A percentile compares a stretch with the other conserved stretches of the same genome.
phyloP scores from a whole-genome alignment of 2,888 invertebrate species.

The Notodonta dromedarius region DNA sequence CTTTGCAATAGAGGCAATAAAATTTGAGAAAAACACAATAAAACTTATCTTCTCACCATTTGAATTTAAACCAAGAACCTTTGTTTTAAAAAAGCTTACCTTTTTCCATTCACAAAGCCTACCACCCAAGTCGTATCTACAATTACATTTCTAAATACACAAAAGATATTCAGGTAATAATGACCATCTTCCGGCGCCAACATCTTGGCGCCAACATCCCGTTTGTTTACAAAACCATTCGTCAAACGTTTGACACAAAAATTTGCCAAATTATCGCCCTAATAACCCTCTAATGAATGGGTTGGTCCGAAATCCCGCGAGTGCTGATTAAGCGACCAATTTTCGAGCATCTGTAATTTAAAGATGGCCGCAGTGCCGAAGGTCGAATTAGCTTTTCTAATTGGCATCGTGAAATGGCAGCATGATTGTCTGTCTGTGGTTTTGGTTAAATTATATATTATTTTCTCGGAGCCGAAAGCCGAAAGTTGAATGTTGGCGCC shows the following conservation, averaged over 20 bases:
- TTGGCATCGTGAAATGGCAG: conserved; percentile 52
- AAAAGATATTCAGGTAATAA: conserved; percentile 49
- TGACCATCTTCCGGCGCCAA: conserved; percentile 39
- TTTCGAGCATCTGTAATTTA: conserved; percentile 48
- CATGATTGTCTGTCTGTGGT: conserved; percentile 61
- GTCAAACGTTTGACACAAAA: conserved; percentile 58
- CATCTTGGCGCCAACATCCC: conserved; percentile 47
- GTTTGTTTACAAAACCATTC: conserved; percentile 44
- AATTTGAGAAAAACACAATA: neutral
- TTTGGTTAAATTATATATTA: conserved; percentile 74
- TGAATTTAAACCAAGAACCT: neutral
- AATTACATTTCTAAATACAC: conserved; percentile 47
- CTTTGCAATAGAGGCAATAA: too few species aligned
- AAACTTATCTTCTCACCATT: neutral
- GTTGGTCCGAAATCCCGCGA: conserved; percentile 42
- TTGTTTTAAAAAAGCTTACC: neutral
- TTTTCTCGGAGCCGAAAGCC: conserved; percentile 56
- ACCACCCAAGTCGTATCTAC: conserved; percentile 53
- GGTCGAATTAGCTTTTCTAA: conserved; percentile 43
- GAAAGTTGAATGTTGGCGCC: conserved; percentile 77
- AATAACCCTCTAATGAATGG: conserved; percentile 46
- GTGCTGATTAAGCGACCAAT: conserved; percentile 45
- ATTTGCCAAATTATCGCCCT: conserved; percentile 57
- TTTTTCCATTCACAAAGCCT: conserved; percentile 13
- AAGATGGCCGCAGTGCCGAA: conserved; percentile 32